phyloP scores from a whole-genome alignment of 2,113 vertebrate species.

The Chaetodon auriga region DNA sequence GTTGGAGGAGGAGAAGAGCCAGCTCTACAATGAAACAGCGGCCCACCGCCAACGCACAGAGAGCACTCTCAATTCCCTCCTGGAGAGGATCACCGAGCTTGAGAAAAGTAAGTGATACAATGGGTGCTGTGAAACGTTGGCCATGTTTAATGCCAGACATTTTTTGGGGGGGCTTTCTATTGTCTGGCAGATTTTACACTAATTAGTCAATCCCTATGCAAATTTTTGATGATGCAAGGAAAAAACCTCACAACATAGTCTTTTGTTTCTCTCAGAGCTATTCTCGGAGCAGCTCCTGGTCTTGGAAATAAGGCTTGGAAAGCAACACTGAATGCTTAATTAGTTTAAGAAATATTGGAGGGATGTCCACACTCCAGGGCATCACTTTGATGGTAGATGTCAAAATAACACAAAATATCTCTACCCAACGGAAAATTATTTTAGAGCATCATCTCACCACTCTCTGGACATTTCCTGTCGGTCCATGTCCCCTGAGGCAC shows the following conservation, averaged over 20 bases:
- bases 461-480: slow-evolving; percentile 39
- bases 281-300: slow-evolving; percentile 44
- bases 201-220: slow-evolving; percentile 61
- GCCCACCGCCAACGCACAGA: slow-evolving; percentile 95
- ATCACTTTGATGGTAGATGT: slow-evolving; percentile 60
- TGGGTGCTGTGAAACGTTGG: slow-evolving; percentile 35
- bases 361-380: slow-evolving; percentile 47
- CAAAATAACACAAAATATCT: slow-evolving; percentile 48
- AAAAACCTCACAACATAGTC: slow-evolving; percentile 33
- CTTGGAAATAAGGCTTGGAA: slow-evolving; percentile 46
- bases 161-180: slow-evolving; percentile 3
- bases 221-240: slow-evolving; percentile 61
- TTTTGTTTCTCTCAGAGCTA: slow-evolving; percentile 34
- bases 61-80: slow-evolving; percentile 89
- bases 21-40: slow-evolving; percentile 95
- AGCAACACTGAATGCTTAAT: slow-evolving; percentile 61
- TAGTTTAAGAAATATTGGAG: slow-evolving; percentile 55
- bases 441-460: slow-evolving; percentile 3
- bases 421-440: slow-evolving; percentile 17
- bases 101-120: slow-evolving; percentile 89
- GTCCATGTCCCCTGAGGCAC: background rate
- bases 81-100: slow-evolving; percentile 94
- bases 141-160: slow-evolving; percentile 35
- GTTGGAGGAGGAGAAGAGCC: slow-evolving; percentile 95
- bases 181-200: slow-evolving; percentile 50